Conservation (phyloP, 2,888 invertebrate genomes). For the Ferdinandea cuprea region DNA sequence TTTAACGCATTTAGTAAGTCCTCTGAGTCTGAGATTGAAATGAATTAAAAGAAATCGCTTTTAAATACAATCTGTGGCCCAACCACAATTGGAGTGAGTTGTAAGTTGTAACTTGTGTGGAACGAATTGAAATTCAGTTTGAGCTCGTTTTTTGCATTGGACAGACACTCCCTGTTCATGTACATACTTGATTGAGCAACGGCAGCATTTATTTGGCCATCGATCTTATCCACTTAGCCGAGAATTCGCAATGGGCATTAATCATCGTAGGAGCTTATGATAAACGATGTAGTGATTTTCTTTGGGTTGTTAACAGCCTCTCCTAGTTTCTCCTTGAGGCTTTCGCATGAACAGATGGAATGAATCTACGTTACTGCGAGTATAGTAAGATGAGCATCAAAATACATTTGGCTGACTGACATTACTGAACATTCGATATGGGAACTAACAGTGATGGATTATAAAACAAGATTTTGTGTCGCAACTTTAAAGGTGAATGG, state of each 20-base stretch:
- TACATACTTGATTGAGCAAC: not conserved
- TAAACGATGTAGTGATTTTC: conserved; percentile 38
- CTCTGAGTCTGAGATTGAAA: conserved; percentile 13
- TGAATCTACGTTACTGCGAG: not conserved
- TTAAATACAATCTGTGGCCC: conserved; percentile 3
- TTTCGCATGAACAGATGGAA: too few species aligned
- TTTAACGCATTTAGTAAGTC: conserved; percentile 47
- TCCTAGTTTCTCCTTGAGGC: not conserved
- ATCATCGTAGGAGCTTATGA: conserved; percentile 39
- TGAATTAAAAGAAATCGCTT: conserved; percentile 8
- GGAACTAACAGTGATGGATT: too few species aligned
- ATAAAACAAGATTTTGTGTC: too few species aligned
- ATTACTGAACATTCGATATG: too few species aligned
- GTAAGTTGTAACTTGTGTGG: not conserved
- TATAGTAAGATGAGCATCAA: too few species aligned
- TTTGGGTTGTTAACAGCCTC: conserved; percentile 18
- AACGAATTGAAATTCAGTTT: not conserved
- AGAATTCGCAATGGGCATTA: conserved; percentile 34
- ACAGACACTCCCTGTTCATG: conserved; percentile 16
- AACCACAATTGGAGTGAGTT: not conserved
- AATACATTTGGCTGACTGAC: too few species aligned
- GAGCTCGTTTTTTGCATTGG: not conserved
- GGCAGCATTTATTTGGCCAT: not conserved
- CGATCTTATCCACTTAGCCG: conserved; percentile 26
- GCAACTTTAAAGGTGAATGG: too few species aligned